Percentiles rank a stretch among this genome's conserved stretches.
phyloP scores from a whole-genome alignment of 2,113 vertebrate species.

The Puntigrus tetrazona region DNA sequence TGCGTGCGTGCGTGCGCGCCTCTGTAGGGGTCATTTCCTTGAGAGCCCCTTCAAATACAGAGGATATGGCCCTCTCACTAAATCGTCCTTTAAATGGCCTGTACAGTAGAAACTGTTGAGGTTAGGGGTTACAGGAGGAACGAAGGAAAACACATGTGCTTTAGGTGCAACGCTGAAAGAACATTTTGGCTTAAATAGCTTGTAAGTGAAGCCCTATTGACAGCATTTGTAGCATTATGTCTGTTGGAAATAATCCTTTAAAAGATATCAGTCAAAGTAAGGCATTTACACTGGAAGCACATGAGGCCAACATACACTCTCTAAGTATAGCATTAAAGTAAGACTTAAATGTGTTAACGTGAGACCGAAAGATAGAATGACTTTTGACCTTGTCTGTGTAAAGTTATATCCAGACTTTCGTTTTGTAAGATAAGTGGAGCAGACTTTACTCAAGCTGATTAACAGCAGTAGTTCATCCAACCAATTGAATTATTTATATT shows the following conservation, averaged over 20 bases:
- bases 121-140: constrained; percentile 43
- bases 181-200: background rate
- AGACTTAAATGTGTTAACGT: background rate
- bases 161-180: background rate
- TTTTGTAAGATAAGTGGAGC: background rate
- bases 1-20: background rate
- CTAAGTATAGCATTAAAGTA: background rate
- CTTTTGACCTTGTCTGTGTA: background rate
- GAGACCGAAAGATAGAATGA: background rate
- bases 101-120: constrained; percentile 47
- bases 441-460: too few relatives aligned
- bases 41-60: constrained; percentile 50
- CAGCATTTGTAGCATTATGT: background rate
- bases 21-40: constrained; percentile 58
- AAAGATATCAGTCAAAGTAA: background rate
- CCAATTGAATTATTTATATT: too few relatives aligned
- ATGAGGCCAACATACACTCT: background rate
- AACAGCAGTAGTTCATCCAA: too few relatives aligned
- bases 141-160: constrained; percentile 44
- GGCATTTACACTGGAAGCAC: background rate
- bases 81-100: constrained; percentile 57
- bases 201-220: background rate
- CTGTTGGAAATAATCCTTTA: background rate
- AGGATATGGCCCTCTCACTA: constrained; percentile 52
- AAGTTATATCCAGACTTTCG: background rate